Evolutionary conservation across 35 echinoderm and acorn worm genomes (phyloP), one percentile per base, ranked within the genome.

Genomic region (Ophiothrix spiculata): DNA sequence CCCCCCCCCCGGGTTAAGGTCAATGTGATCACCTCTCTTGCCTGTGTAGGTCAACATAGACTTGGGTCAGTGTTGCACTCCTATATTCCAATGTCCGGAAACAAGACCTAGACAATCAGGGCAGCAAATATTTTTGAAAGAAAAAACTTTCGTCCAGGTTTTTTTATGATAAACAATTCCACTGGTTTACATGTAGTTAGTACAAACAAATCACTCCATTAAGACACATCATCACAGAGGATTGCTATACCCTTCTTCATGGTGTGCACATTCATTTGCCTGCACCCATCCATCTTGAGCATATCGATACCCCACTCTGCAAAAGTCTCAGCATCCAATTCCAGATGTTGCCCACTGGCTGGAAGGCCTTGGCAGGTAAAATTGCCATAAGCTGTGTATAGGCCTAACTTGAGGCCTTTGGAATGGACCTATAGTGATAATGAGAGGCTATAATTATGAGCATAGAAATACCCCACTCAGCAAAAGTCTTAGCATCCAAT

Each of bases 401-500:
- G 75, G 16, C 87, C 87, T 25, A 89, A 63, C 38, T 89, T 89
- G 0, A 89, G 31, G 17, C 87, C 87, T 77, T 75, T 89, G 37
- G 39, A 28, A 45, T 89, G 79, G 42, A 81, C 40, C 87, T 89
- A 32, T 39, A 1, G 63, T 75, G n/a, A n/a, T n/a, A n/a, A 16
- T 10, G 14, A 15, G n/a, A n/a, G n/a, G n/a, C n/a, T n/a, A n/a
- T n/a, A n/a, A 95, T 87, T 38, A 91, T 95, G 10, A 95, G 81
- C 56, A 80, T 88, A 39, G 91, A 89, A 31, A 95, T 76, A 39
- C 93, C 93, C 93, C 93, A 95, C 29, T 91, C 89, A 63, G 93
- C 93, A 86, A 95, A 91, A 13, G 89, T 95, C n/a, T 95, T 64
- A n/a, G 93, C 93, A 88, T 95, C 93, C 6, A 79, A 28, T 35